A percentile compares a stretch with the other conserved stretches of the same genome.
These are phyloP conservation scores for Cantharis rufa DNA, from an alignment of 2,888 invertebrate species.

Conservation along the genomic window DNA sequence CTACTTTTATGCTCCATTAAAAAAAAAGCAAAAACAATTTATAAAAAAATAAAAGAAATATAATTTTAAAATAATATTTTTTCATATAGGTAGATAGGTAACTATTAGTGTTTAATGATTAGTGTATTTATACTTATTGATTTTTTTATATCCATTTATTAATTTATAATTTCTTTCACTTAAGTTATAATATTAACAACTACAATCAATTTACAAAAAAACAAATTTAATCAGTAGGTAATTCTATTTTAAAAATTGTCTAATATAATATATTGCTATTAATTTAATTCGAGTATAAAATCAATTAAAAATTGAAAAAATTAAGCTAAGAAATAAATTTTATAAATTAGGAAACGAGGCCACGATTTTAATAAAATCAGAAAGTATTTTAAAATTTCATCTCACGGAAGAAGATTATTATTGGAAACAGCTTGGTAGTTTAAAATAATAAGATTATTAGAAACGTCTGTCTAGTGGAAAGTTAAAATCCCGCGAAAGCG, in stretches of 20 bases:
- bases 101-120: too few relatives aligned
- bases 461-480: neutral
- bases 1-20: too few relatives aligned
- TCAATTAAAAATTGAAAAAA: neutral
- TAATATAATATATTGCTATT: too few relatives aligned
- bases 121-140: too few relatives aligned
- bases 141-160: too few relatives aligned
- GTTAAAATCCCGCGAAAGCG: neutral
- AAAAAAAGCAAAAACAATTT: neutral
- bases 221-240: neutral
- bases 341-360: neutral
- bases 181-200: too few relatives aligned
- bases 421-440: neutral
- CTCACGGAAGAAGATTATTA: neutral
- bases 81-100: too few relatives aligned
- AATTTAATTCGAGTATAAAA: neutral
- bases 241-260: neutral
- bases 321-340: neutral
- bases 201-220: too few relatives aligned
- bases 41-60: too few relatives aligned
- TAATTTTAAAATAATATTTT: too few relatives aligned
- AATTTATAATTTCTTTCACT: too few relatives aligned
- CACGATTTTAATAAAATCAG: neutral
- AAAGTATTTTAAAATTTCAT: neutral
- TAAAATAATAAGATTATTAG: neutral